Conservation (phyloP, 2,797 vertebrate genomes). For the Phaenicophaeus curvirostris region DNA sequence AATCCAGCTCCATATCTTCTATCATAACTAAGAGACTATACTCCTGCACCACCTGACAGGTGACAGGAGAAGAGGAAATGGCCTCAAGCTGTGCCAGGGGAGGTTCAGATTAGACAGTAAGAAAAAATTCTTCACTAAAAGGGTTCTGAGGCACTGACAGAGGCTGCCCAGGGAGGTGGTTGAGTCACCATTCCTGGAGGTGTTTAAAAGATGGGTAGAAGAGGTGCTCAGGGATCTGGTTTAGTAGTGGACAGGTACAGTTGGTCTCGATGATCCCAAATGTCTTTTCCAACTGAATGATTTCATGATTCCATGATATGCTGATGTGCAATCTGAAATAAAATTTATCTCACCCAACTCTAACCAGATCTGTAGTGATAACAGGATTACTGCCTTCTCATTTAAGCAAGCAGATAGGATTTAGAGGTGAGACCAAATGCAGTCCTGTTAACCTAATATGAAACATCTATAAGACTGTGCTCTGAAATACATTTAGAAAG, state of each 20-base stretch:
- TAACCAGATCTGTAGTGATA: background rate
- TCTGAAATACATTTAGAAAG: background rate
- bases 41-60: constrained; percentile 11
- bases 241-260: too few relatives aligned
- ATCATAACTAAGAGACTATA: background rate
- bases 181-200: too few relatives aligned
- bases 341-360: background rate
- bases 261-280: too few relatives aligned
- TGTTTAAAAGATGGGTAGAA: too few relatives aligned
- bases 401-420: background rate
- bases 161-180: too few relatives aligned
- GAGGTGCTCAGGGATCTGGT: too few relatives aligned
- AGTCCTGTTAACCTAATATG: background rate
- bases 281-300: too few relatives aligned
- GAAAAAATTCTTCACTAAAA: too few relatives aligned
- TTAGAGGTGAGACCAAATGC: background rate
- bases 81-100: too few relatives aligned
- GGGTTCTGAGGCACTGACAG: too few relatives aligned
- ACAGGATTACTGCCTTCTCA: background rate
- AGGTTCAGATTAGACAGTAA: too few relatives aligned
- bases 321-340: constrained; percentile 28
- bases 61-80: too few relatives aligned
- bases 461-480: background rate
- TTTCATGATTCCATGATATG: background rate
- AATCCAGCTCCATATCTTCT: background rate